Conservation (phyloP, 2,888 invertebrate species). For the Amiota communis region DNA sequence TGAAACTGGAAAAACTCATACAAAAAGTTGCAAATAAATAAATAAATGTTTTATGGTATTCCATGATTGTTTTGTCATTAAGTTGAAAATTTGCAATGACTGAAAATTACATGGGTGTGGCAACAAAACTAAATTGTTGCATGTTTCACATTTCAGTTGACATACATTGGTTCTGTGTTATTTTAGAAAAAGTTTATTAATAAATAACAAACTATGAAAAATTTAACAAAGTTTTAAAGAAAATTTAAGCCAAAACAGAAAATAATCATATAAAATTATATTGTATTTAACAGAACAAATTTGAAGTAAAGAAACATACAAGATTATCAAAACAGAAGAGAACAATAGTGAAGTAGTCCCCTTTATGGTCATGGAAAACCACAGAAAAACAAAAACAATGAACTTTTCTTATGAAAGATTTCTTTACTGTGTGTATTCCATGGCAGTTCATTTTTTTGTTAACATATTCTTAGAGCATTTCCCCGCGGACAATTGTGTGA, state of each 20-base stretch:
- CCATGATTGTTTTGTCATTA: conserved; percentile 66
- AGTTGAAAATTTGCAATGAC: conserved; percentile 42
- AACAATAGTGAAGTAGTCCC: conserved; percentile 46
- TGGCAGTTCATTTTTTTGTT: background rate
- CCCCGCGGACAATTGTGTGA: conserved; percentile 57
- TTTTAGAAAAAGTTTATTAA: no score
- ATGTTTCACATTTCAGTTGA: conserved; percentile 18
- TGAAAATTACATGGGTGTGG: conserved; percentile 45
- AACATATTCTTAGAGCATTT: conserved; percentile 46
- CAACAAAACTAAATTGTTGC: conserved; percentile 54
- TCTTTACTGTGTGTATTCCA: background rate
- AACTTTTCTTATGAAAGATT: background rate
- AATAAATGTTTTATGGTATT: conserved; percentile 65
- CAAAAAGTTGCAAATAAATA: conserved; percentile 35
- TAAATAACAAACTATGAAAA: no score
- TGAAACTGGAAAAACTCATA: no score
- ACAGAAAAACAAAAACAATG: conserved; percentile 24
- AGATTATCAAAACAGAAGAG: conserved; percentile 3
- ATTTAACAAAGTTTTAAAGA: conserved; percentile 57
- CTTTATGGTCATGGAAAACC: conserved; percentile 62
- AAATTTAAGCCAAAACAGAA: conserved; percentile 41
- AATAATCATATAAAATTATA: background rate
- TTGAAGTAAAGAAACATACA: background rate
- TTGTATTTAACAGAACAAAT: background rate
- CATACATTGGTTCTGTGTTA: conserved; percentile 51